Base-by-base conservation (phyloP, 2,797 vertebrate species). In the Brotogeris chrysoptera region DNA sequence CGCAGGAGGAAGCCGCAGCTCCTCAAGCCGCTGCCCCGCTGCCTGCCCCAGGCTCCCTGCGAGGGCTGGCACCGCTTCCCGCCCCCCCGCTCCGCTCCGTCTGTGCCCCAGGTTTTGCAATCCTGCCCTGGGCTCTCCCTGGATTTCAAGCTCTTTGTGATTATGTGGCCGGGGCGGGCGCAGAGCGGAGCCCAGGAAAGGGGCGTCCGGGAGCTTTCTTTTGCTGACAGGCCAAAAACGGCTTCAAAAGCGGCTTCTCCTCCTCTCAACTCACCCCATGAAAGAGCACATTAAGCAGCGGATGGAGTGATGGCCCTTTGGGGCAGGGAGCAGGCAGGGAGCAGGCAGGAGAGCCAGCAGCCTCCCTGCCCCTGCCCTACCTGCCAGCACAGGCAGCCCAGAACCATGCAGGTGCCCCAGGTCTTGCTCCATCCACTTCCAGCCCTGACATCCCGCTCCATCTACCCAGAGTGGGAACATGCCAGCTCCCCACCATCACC, bases 31-130 rank as follows among this genome's bases (percentile, higher is more conserved):
- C 86, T 14, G 83, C 83, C 68, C 70, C 3, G 47, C 93, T 73
- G 80, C 43, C 50, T 65, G 17, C 65, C 74, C 15, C 2, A 59
- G 70, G 39, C 53, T 66, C 88, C 86, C 86, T 21, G 72, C 10
- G 10, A 68, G 50, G 4, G 13, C 91, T 94, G 95, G 94, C 95
- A 92, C 50, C 0, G 43, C 66, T 81, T 21, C 93, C 91, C 39
- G 1, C n/a, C 1, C 88, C 73, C 36, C 36, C 36, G 36, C 36
- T 36, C 49, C 23, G 82, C 74, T 82, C 78, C 76, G 8, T 39
- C 77, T 71, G 61, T 2, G 16, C 92, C 34, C 3, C 85, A 86
- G 91, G 95, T 93, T 97, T 97, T 92, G 94, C 95, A 96, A 95
- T 92, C 94, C 88, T 90, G 27, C 89, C 92, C 91, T 34, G 77